A percentile compares a stretch with the other conserved stretches of the same genome.
Conservation (phyloP, 2,113 vertebrate species). For the Odobenus rosmarus region DNA sequence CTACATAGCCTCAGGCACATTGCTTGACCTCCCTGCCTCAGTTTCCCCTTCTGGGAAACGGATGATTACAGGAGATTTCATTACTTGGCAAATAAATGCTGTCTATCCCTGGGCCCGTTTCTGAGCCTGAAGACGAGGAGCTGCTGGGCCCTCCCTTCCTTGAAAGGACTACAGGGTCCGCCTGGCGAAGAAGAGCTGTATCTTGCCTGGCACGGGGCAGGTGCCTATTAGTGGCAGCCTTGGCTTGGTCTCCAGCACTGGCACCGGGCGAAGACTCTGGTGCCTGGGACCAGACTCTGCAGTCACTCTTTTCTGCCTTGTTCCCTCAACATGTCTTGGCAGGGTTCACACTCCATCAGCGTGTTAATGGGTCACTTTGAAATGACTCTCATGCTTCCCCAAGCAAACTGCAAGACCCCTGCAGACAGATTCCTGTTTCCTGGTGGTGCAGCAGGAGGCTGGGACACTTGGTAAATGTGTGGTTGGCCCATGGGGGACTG, state of each 20-base stretch:
- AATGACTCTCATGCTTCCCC: neutral
- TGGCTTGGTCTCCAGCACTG: neutral
- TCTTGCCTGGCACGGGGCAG: neutral
- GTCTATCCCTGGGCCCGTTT: neutral
- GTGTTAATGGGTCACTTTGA: conserved; percentile 45
- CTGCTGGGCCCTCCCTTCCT: neutral
- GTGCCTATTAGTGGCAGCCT: neutral
- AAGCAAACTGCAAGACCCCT: conserved; percentile 14
- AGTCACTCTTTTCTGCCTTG: neutral
- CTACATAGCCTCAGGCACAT: neutral
- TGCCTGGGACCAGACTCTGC: neutral
- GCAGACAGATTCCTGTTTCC: neutral
- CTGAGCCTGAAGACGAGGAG: neutral
- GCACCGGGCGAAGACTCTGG: neutral
- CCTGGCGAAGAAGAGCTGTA: neutral
- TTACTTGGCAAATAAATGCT: neutral
- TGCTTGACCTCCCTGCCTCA: conserved; percentile 6
- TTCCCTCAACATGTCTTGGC: neutral
- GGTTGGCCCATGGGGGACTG: neutral
- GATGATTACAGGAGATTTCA: neutral
- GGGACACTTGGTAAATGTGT: neutral
- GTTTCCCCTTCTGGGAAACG: neutral
- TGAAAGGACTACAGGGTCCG: neutral
- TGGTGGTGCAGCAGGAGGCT: neutral
- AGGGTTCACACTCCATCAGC: neutral